Evolutionary conservation across 2,113 vertebrate genomes (phyloP).

Genomic region (Ophthalmolycus amberensis): DNA sequence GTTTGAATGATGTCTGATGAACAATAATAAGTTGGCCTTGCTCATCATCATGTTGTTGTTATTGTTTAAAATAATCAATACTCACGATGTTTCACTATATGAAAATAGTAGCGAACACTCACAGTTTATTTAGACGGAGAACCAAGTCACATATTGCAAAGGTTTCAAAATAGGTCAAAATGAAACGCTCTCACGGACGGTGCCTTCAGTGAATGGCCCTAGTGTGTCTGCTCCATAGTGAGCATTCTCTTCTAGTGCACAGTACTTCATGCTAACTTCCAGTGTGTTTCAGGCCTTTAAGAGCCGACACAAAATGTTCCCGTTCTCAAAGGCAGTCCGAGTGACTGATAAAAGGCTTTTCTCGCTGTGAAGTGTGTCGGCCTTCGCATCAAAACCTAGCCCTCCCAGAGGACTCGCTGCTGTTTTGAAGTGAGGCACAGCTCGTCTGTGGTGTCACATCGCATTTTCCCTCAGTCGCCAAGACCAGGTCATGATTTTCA

Average conservation of each 20-base stretch:
- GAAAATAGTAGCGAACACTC: background rate
- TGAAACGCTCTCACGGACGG: constrained; percentile 11
- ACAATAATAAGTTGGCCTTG: background rate
- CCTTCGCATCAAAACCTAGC: constrained; percentile 60
- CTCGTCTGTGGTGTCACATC: constrained; percentile 69
- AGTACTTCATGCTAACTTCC: constrained; percentile 45
- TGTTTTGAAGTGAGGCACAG: constrained; percentile 72
- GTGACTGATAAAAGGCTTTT: constrained; percentile 81
- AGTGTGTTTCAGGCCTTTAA: constrained; percentile 49
- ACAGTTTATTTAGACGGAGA: background rate
- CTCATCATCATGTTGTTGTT: background rate
- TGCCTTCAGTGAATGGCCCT: constrained; percentile 13
- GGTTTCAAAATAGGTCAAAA: constrained; percentile 22
- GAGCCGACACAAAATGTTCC: constrained; percentile 57
- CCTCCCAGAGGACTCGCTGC: constrained; percentile 62
- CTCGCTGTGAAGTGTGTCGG: constrained; percentile 74
- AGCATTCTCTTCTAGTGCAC: constrained; percentile 9
- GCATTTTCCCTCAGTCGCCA: constrained; percentile 59
- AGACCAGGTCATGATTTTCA: constrained; percentile 58
- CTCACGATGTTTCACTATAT: background rate
- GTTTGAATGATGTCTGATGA: background rate
- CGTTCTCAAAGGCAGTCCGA: constrained; percentile 66
- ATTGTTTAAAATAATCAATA: background rate
- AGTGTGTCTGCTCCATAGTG: constrained; percentile 1
- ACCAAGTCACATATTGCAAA: background rate